Base-by-base conservation (phyloP, 2,113 vertebrate species). In the Dicerorhinus sumatrensis region DNA sequence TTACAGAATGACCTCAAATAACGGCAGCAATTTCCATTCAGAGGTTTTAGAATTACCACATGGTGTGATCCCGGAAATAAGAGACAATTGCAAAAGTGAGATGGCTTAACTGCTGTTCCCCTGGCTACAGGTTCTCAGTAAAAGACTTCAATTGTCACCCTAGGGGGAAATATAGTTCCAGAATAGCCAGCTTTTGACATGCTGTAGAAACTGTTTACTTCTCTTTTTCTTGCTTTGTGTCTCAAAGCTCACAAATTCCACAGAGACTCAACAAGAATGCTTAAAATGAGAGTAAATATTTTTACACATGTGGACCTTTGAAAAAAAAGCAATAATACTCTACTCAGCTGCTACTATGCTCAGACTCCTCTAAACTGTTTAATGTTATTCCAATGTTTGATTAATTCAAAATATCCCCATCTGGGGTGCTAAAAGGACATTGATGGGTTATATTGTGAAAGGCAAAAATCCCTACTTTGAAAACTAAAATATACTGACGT, bases 21-120 rank as follows among this genome's bases (percentile, higher is more conserved):
- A 92, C 70, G 91, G 54, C 89, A 97, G 73, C n/a, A 94, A 93
- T 96, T 98, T 98, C 83, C 82, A 97, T 94, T 98, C 92, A 96
- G 65, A 8, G 9, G 25, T 86, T 97, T 97, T 95, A 96, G 87
- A 97, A 97, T 98, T 96, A 76, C 56, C 80, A 51, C 51, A 54
- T 51, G 33, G 21, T 77, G 72, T 33, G 46, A 94, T 90, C 85
- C 88, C n/a, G 42, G 90, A 96, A 98, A 96, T 18, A 60, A 51
- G 83, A 84, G 95, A 96, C 11, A 72, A 29, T 97, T 98, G 94
- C 91, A 96, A 98, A 98, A 98, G 69, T 80, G 42, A 83, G 63
- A 62, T 87, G 91, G 67, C 87, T 96, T 92, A 72, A 97, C 84
- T 92, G 80, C 46, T 92, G 21, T 96, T 98, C 97, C 23, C 9